These are phyloP conservation scores for Pycnomerus fuliginosus DNA, from an alignment of 2,888 invertebrate genomes.

Conservation along the genomic window DNA sequence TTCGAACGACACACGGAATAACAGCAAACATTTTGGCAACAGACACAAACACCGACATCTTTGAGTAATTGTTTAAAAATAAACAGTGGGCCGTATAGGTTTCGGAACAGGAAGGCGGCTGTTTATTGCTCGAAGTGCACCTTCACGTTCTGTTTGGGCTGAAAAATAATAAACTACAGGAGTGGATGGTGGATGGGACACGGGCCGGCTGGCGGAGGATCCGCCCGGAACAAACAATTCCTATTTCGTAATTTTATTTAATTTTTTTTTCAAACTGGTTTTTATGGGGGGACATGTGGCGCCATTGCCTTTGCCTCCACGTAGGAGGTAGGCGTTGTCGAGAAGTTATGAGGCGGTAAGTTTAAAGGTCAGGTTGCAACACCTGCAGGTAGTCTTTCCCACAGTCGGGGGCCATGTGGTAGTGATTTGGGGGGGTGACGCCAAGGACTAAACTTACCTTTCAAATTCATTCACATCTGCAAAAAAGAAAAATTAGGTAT, in stretches of 20 bases:
- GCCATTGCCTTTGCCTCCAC: no score
- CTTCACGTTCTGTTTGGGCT: conserved; percentile 38
- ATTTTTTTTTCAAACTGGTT: no score
- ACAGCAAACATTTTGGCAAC: conserved; percentile 4
- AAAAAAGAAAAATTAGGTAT: no score
- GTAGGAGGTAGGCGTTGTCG: conserved; percentile 1
- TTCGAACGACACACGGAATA: not conserved
- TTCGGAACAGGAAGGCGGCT: conserved; percentile 24
- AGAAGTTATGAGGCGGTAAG: conserved; percentile 7
- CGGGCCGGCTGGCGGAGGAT: conserved; percentile 34
- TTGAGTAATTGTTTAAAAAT: not conserved
- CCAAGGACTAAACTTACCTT: no score
- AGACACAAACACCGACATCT: conserved; percentile 9
- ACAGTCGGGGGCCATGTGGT: no score
- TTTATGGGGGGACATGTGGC: no score
- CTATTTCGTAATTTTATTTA: no score
- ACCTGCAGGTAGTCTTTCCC: conserved; percentile 13
- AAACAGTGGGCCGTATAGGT: conserved; percentile 16
- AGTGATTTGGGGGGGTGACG: no score
- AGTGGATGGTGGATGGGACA: conserved; percentile 34
- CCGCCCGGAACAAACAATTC: conserved; percentile 8
- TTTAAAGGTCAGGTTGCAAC: conserved; percentile 11
- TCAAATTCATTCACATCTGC: no score
- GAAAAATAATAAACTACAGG: conserved; percentile 42
- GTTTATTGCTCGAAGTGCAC: conserved; percentile 26